These are phyloP conservation scores for Auanema freiburgensis DNA, from an alignment of 2,888 invertebrate genomes.

Conservation along the genomic window DNA sequence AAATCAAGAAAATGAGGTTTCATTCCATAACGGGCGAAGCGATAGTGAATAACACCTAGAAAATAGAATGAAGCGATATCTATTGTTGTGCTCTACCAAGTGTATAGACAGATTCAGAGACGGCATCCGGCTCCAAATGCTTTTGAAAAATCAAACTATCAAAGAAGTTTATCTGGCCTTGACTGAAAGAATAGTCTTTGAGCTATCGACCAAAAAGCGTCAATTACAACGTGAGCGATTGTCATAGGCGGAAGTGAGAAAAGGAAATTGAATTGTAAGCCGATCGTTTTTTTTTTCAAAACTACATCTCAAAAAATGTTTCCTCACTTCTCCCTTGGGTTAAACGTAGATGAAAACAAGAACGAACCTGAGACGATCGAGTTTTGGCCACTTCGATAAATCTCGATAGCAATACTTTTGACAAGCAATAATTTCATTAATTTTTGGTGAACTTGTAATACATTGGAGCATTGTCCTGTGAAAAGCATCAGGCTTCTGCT, in stretches of 20 bases:
- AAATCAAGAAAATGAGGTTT: constrained; percentile 54
- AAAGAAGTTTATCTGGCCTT: constrained; percentile 45
- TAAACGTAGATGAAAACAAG: not conserved
- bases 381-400: constrained; percentile 51
- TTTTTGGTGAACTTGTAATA: constrained; percentile 46
- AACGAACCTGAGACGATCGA: constrained; percentile 43
- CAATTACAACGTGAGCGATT: no score
- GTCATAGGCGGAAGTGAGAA: no score
- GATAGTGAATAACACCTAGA: constrained; percentile 30
- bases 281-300: no score
- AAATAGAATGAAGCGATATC: no score
- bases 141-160: constrained; percentile 36
- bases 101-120: constrained; percentile 15
- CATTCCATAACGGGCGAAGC: constrained; percentile 48
- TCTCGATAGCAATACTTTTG: constrained; percentile 48
- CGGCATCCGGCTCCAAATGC: constrained; percentile 27
- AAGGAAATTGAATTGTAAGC: no score
- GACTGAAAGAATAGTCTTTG: constrained; percentile 29
- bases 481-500: constrained; percentile 23
- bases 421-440: constrained; percentile 54
- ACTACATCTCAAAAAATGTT: no score
- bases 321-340: no score
- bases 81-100: no score
- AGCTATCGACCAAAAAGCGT: no score
- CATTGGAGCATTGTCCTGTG: constrained; percentile 46